A percentile compares a stretch with the other conserved stretches of the same genome.
Conservation (phyloP, 37 sponge, comb jelly and placozoan species). For the Crambe crambe region DNA sequence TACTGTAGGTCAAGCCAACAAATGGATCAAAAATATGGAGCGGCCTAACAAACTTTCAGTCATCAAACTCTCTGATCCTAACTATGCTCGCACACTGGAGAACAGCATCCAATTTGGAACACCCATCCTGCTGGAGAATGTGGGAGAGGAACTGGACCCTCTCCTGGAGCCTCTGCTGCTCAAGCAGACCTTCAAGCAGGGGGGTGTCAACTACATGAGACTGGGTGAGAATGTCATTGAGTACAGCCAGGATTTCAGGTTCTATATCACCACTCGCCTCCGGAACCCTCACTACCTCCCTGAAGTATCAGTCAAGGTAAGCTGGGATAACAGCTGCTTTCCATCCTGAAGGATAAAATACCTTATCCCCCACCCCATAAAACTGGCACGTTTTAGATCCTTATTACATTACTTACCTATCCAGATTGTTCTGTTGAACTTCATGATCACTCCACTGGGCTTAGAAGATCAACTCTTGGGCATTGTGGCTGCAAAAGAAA, state of each 20-base stretch:
- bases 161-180: conserved; percentile 96
- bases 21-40: conserved; percentile 99
- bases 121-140: conserved; percentile 92
- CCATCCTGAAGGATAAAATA: too few species aligned
- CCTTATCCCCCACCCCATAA: neutral
- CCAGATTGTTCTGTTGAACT: conserved; percentile 92
- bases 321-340: neutral
- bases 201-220: conserved; percentile 92
- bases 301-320: conserved; percentile 97
- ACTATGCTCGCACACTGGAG: conserved; percentile 96
- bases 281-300: conserved; percentile 99
- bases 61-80: conserved; percentile 95
- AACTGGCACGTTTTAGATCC: neutral
- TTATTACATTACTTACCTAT: neutral
- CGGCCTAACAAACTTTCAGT: conserved; percentile 89
- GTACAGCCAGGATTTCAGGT: conserved; percentile 92
- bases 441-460: conserved; percentile 99
- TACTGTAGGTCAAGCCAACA: conserved; percentile 95
- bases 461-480: conserved; percentile 98
- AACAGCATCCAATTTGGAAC: conserved; percentile 98
- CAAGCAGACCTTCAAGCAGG: conserved; percentile 93
- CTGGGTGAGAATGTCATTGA: conserved; percentile 97
- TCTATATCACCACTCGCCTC: conserved; percentile 98
- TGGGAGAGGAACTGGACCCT: conserved; percentile 97
- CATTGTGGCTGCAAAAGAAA: conserved; percentile 98